Evolutionary conservation across 2,797 vertebrate species (phyloP).

Genomic region (Spondyliosoma cantharus): DNA sequence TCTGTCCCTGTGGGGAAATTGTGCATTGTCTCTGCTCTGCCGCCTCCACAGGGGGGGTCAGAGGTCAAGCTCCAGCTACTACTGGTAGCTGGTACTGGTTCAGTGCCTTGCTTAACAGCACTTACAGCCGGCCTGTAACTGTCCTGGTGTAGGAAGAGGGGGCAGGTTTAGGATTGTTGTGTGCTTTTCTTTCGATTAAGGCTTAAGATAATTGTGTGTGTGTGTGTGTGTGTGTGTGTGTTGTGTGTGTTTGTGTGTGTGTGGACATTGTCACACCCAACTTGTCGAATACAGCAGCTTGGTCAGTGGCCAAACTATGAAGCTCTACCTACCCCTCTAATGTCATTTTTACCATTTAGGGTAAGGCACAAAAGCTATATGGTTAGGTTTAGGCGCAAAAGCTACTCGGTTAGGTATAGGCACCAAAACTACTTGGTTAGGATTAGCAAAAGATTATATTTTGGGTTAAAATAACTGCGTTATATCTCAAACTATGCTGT

Average conservation of each 20-base stretch:
- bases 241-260: background rate
- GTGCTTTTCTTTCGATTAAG: background rate
- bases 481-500: too few species aligned
- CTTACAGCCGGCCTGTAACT: background rate
- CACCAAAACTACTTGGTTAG: too few species aligned
- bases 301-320: too few species aligned
- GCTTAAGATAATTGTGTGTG: background rate
- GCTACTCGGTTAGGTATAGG: too few species aligned
- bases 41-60: conserved; percentile 38
- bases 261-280: background rate
- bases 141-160: background rate
- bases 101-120: background rate
- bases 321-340: too few species aligned
- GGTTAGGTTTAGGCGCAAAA: too few species aligned
- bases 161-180: background rate
- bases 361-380: too few species aligned
- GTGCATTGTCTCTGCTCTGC: conserved; percentile 18
- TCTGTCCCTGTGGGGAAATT: conserved; percentile 42
- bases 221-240: conserved; percentile 1
- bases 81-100: conserved; percentile 8
- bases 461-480: too few species aligned
- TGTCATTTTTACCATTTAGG: too few species aligned
- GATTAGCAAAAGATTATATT: too few species aligned
- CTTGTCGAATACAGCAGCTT: too few species aligned
- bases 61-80: conserved; percentile 6